These are phyloP conservation scores for Haliclona indistincta DNA, from an alignment of 37 sponge, comb jelly and placozoan species.

Conservation along the genomic window DNA sequence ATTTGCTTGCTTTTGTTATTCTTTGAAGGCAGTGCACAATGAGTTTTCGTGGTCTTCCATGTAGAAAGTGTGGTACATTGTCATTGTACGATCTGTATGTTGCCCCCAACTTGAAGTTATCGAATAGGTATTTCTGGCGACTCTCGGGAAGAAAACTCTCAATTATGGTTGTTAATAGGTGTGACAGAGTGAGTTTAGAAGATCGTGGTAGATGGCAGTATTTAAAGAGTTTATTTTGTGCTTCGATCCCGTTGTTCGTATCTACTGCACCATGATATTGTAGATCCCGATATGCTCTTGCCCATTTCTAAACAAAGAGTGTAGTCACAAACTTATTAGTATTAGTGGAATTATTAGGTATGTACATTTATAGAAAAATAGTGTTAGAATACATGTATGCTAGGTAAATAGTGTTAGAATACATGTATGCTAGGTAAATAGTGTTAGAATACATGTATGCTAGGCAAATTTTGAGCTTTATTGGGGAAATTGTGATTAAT, in stretches of 20 bases:
- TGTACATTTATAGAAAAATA: constrained; percentile 5
- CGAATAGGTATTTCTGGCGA: constrained; percentile 6
- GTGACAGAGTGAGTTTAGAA: not conserved
- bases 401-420: not conserved
- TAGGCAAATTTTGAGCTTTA: too few species aligned
- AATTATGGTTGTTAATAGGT: not conserved
- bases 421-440: not conserved
- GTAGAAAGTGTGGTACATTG: constrained; percentile 9
- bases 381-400: not conserved
- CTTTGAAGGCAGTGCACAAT: constrained; percentile 23
- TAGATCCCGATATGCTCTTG: constrained; percentile 11
- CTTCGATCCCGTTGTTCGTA: constrained; percentile 32
- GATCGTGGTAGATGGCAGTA: constrained; percentile 7
- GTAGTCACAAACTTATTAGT: not conserved
- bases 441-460: not conserved
- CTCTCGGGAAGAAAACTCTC: constrained; percentile 19
- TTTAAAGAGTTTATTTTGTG: constrained; percentile 21
- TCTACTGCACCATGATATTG: constrained; percentile 9
- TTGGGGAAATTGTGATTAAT: too few species aligned
- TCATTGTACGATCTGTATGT: constrained; percentile 16
- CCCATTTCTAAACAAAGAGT: constrained; percentile 5
- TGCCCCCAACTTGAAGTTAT: constrained; percentile 6
- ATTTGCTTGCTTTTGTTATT: constrained; percentile 1
- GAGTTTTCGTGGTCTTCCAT: constrained; percentile 1
- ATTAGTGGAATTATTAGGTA: not conserved